phyloP scores from a whole-genome alignment of 2,888 invertebrate species.

The Fragum whitleyi region DNA sequence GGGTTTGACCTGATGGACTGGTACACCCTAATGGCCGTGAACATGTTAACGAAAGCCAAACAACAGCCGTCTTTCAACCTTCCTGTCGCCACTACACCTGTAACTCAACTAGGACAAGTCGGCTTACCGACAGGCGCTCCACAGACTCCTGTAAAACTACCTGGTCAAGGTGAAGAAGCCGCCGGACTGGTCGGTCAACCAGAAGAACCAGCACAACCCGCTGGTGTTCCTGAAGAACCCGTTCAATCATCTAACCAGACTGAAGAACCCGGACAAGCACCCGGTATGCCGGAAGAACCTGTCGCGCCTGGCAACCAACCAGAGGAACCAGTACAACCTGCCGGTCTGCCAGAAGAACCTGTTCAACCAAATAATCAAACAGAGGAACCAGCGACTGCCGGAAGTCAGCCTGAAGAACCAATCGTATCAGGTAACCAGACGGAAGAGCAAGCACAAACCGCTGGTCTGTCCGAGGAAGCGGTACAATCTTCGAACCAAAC shows the following conservation, averaged over 20 bases:
- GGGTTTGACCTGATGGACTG: neutral
- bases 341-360: neutral
- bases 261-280: neutral
- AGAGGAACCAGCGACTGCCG: neutral
- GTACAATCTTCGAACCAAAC: neutral
- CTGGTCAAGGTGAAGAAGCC: neutral
- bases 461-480: neutral
- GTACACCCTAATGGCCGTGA: neutral
- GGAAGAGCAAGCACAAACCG: neutral
- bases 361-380: neutral
- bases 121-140: neutral
- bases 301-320: neutral
- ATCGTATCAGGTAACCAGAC: neutral
- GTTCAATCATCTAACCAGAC: neutral
- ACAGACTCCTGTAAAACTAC: neutral
- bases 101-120: neutral
- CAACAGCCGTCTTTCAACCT: neutral
- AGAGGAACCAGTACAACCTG: neutral
- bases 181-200: neutral
- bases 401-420: neutral
- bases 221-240: neutral
- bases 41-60: neutral
- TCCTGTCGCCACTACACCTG: neutral
- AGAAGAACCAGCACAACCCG: neutral
- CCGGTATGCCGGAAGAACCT: neutral